Conservation (phyloP, 2,888 invertebrate species). For the Cetonia aurata region DNA sequence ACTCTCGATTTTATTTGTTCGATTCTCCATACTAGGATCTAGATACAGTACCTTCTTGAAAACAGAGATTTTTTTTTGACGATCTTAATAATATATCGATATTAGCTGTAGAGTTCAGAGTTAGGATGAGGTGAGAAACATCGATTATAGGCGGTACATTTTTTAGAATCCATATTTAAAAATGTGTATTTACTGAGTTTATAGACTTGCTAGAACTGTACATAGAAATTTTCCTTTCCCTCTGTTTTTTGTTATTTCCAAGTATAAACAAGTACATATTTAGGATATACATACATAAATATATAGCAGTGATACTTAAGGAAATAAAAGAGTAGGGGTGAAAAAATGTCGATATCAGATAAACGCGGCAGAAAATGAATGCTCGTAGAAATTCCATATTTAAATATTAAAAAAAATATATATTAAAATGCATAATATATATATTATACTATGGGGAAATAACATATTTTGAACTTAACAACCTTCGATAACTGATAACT, state of each 20-base stretch:
- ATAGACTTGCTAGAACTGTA: neutral
- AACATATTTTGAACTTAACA: slow-evolving; percentile 37
- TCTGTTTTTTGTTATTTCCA: slow-evolving; percentile 5
- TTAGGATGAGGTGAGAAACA: slow-evolving; percentile 16
- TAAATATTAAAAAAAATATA: slow-evolving; percentile 24
- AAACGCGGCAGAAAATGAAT: slow-evolving; percentile 37
- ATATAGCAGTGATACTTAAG: slow-evolving; percentile 11
- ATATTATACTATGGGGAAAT: slow-evolving; percentile 8
- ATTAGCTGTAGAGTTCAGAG: slow-evolving; percentile 20
- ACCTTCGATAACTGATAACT: slow-evolving; percentile 42
- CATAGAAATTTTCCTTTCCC: neutral
- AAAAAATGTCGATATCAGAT: slow-evolving; percentile 30
- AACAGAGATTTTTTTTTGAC: slow-evolving; percentile 1
- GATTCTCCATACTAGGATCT: slow-evolving; percentile 61
- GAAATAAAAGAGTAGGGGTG: slow-evolving; percentile 6
- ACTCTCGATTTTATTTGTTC: slow-evolving; percentile 60
- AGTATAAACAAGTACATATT: slow-evolving; percentile 8
- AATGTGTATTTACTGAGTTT: too few species aligned
- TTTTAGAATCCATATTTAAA: too few species aligned
- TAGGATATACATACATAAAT: neutral
- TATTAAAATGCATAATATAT: slow-evolving; percentile 26
- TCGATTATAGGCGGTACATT: slow-evolving; percentile 4
- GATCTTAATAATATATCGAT: slow-evolving; percentile 19
- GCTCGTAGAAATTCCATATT: slow-evolving; percentile 32
- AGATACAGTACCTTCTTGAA: slow-evolving; percentile 34